phyloP scores from a whole-genome alignment of 2,888 invertebrate species.

The Limenitis camilla region DNA sequence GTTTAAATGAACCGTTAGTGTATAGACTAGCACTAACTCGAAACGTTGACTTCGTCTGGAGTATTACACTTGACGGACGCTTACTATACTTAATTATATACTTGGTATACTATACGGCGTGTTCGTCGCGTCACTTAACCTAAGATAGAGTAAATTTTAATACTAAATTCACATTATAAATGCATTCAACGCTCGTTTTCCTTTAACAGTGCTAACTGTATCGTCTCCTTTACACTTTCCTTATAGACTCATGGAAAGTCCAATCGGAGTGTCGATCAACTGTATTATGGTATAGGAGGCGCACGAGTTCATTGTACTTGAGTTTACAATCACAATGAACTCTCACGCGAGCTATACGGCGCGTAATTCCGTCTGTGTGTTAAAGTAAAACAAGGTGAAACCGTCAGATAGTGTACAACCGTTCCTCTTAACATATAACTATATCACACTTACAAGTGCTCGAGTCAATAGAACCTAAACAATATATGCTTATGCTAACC shows the following conservation, averaged over 20 bases:
- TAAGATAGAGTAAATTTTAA: slow-evolving; percentile 26
- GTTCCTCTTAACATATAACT: not conserved
- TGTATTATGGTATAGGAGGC: too few relatives aligned
- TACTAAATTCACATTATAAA: slow-evolving; percentile 45
- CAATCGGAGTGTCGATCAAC: slow-evolving; percentile 8
- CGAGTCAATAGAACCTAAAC: slow-evolving; percentile 4
- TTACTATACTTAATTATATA: not conserved
- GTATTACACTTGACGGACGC: not conserved
- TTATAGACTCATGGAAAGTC: slow-evolving; percentile 11
- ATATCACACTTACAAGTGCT: not conserved
- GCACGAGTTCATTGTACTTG: too few relatives aligned
- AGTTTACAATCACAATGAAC: too few relatives aligned
- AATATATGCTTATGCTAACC: not conserved
- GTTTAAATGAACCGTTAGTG: slow-evolving; percentile 7
- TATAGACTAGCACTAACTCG: slow-evolving; percentile 33
- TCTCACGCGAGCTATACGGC: too few relatives aligned
- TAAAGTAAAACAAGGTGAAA: not conserved
- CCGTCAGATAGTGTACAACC: not conserved
- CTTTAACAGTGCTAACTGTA: not conserved
- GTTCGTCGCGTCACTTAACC: not conserved
- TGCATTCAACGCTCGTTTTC: slow-evolving; percentile 38
- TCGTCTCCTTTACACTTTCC: slow-evolving; percentile 1
- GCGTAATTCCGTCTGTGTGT: not conserved
- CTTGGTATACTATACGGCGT: not conserved
- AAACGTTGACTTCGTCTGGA: not conserved